phyloP scores from a whole-genome alignment of 1,140 invertebrate species.

The Bacillus rossius region DNA sequence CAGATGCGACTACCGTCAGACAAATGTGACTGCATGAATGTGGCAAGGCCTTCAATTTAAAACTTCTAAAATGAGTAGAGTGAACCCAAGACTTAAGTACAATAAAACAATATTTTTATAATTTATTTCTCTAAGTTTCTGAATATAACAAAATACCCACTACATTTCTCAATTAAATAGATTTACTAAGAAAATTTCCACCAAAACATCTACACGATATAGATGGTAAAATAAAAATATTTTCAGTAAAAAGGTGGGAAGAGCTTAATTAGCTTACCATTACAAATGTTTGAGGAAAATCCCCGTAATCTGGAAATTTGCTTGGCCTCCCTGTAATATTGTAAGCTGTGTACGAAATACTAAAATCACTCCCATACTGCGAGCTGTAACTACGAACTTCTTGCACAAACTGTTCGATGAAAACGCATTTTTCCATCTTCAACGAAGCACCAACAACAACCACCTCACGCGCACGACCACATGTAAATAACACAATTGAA shows the following conservation, averaged over 20 bases:
- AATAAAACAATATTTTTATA: no score
- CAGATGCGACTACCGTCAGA: no score
- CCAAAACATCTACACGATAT: background rate
- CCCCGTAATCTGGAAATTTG: conserved; percentile 83
- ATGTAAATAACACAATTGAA: background rate
- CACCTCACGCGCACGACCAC: background rate
- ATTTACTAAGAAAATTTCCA: background rate
- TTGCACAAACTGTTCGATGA: conserved; percentile 59
- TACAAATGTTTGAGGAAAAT: conserved; percentile 83
- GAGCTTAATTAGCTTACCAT: no score
- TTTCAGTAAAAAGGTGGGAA: background rate
- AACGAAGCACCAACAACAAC: background rate
- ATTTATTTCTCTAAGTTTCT: no score
- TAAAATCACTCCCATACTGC: conserved; percentile 81
- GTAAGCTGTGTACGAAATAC: conserved; percentile 80
- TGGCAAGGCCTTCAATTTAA: no score
- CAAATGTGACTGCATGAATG: no score
- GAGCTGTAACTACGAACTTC: conserved; percentile 78
- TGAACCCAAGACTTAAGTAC: no score
- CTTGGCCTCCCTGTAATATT: conserved; percentile 77
- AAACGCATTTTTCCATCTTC: background rate
- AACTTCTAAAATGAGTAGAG: no score
- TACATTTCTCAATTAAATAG: no score
- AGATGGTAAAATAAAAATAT: background rate
- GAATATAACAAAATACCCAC: no score